Evolutionary conservation across 2,113 vertebrate species (phyloP), one percentile per base, ranked within the genome.

Genomic region (Edolisoma coerulescens): DNA sequence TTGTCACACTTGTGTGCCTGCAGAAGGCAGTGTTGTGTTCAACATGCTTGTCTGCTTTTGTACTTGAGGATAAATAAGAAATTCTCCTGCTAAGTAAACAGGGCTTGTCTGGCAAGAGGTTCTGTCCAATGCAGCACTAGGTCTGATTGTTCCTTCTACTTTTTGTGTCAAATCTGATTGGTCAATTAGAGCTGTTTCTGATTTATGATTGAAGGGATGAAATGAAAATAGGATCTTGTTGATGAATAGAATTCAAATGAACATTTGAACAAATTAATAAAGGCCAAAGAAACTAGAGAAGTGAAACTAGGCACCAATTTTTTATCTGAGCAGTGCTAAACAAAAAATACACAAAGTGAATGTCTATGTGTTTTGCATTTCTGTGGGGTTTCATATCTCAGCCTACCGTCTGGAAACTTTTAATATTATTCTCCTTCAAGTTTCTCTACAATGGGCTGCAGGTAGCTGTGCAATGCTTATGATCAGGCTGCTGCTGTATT

Each of bases 251-350:
- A 59, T 69, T 94, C 39, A 76, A 89, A 21, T 42, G 21, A 77
- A 41, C 14, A 7, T 61, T 42, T 83, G 39, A 70, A 76, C 24
- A 84, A 90, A 74, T 47, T 30, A 45, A 53, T 60, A 87, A 94
- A 92, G 57, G 63, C 37, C n/a, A 86, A 64, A 57, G 49, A 84
- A 92, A 96, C 87, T 90, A 84, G 47, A 96, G 90, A 97, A 97
- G 84, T 96, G 64, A 68, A 87, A 90, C 7, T 8, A 69, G 68
- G 63, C 47, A 82, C 39, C 64, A 26, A 63, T 96, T 95, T 68
- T 96, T 95, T 64, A 70, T 95, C 74, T 87, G 83, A 93, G 75
- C 56, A 79, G 13, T 47, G 56, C 45, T 88, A 70, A 90, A 78
- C 15, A 16, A 24, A 74, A 83, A 88, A 42, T 45, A 37, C 9